Percentiles rank a stretch among this genome's conserved stretches.
Evolutionary conservation across 2,113 vertebrate species (phyloP).

Genomic region (Stegastes partitus): DNA sequence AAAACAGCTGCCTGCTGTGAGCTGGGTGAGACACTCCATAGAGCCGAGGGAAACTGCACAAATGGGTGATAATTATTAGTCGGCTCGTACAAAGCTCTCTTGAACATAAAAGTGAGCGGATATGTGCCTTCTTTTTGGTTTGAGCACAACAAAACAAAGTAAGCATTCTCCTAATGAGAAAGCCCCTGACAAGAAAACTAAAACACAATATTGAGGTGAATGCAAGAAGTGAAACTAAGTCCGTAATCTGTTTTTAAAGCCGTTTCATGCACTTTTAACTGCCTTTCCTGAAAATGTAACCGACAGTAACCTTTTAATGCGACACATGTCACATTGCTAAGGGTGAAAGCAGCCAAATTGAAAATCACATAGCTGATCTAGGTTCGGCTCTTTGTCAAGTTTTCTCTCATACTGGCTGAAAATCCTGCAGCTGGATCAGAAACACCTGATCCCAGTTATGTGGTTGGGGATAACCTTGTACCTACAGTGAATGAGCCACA

Average conservation of each 20-base stretch:
- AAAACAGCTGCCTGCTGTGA: too few species aligned
- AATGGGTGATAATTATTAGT: not conserved
- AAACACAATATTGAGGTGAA: not conserved
- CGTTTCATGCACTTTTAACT: not conserved
- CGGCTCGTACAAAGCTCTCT: not conserved
- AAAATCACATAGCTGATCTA: conserved; percentile 13
- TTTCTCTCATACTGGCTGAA: conserved; percentile 2
- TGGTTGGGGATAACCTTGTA: conserved; percentile 56
- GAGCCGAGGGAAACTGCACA: not conserved
- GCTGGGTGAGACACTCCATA: not conserved
- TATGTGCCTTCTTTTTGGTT: not conserved
- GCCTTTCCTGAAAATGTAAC: not conserved
- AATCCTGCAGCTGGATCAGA: conserved; percentile 39
- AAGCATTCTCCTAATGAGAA: not conserved
- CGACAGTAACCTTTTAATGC: not conserved
- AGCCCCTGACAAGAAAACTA: not conserved
- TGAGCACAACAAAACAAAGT: not conserved
- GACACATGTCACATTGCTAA: not conserved
- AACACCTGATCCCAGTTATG: conserved; percentile 39
- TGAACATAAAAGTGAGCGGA: not conserved
- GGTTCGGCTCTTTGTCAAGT: conserved; percentile 5
- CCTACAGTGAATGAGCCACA: conserved; percentile 48
- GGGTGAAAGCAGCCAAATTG: conserved; percentile 8
- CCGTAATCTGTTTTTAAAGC: not conserved
- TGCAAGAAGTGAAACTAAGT: too few species aligned